Evolutionary conservation across 2,113 vertebrate genomes (phyloP), one percentile per base, ranked within the genome.

Genomic region (Brachirus orientalis): DNA sequence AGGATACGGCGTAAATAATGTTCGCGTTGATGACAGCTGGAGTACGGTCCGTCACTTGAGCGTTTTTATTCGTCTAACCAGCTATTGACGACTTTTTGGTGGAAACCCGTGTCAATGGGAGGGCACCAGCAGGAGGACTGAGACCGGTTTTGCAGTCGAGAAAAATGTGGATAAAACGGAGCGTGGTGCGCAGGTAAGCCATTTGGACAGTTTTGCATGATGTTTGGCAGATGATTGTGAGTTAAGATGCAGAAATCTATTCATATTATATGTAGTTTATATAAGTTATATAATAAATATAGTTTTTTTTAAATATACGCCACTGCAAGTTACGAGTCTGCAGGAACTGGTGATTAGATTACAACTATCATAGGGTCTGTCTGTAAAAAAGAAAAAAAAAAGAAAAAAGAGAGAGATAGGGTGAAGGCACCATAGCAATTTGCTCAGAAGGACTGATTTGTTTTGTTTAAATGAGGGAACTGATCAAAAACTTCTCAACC

Each of bases 161-260:
- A 86, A 88, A 91, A 84, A 94, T 94, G 93, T 92, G 93, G 93
- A 91, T 93, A 83, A 92, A 94, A 90, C 88, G 90, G 83, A 89
- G 89, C 77, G 84, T 90, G 72, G 82, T 87, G 79, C 91, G 89
- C 92, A 94, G 93, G 93, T 94, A 92, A 92, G 90, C 80, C 38
- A 47, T 51, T 28, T 28, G 0, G 3, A 37, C 11, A 0, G 16
- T 56, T 36, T 37, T 1, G 18, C 60, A n/a, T 37, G 2, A n/a
- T 6, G 1, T 13, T 1, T 17, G 10, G 8, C 3, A 10, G 43
- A 67, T 5, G 41, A 4, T 1, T 43, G 40, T 43, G 40, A 43
- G 40, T 9, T 12, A 14, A 11, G 4, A 2, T 43, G 14, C 12
- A 14, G 11, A 43, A 4, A 43, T 5, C 10, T 11, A 28, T 28